phyloP scores from a whole-genome alignment of 2,888 invertebrate genomes.

The Phalangium opilio region DNA sequence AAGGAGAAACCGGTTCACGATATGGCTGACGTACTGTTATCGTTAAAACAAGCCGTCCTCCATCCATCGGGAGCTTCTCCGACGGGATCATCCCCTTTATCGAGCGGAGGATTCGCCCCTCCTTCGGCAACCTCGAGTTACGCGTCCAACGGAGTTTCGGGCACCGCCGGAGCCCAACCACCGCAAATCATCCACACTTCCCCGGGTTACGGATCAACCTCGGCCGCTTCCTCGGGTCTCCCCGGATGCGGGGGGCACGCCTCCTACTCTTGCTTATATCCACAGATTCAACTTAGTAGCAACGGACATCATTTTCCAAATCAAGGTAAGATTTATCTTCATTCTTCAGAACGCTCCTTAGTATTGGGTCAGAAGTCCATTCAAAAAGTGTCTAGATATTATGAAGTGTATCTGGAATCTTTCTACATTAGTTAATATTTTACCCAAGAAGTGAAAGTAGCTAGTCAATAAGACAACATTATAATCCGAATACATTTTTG shows the following conservation, averaged over 20 bases:
- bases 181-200: conserved; percentile 8
- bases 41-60: conserved; percentile 12
- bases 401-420: no score
- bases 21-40: conserved; percentile 10
- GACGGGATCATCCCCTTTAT: background rate
- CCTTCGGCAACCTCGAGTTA: conserved; percentile 9
- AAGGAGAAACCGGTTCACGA: conserved; percentile 12
- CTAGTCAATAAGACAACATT: no score
- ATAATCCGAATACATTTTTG: no score
- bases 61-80: background rate
- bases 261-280: conserved; percentile 8
- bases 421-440: no score
- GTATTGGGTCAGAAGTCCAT: no score
- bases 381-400: no score
- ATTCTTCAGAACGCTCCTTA: no score
- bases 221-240: background rate
- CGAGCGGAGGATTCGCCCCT: background rate
- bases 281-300: conserved; percentile 13
- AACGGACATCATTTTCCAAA: background rate
- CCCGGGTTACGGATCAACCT: conserved; percentile 1
- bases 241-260: conserved; percentile 2
- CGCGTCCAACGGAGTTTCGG: background rate
- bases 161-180: background rate
- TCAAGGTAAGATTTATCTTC: no score
- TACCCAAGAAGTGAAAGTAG: no score